These are phyloP conservation scores for Cyclargus thomasi DNA, from an alignment of 1,140 invertebrate genomes.

Conservation along the genomic window DNA sequence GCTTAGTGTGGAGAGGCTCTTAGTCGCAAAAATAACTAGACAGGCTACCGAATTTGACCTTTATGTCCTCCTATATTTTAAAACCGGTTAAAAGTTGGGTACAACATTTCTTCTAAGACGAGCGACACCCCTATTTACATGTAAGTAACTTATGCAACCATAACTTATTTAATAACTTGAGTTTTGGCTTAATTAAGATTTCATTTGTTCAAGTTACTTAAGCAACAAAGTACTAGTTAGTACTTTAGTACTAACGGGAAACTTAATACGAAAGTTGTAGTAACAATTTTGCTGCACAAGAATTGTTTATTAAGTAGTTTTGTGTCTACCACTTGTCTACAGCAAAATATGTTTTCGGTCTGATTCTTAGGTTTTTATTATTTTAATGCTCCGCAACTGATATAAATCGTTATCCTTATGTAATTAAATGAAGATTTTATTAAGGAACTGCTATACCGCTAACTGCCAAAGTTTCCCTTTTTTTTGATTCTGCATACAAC, in stretches of 20 bases:
- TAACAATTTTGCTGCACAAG: neutral
- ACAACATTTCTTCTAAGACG: no score
- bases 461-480: no score
- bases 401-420: no score
- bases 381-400: neutral
- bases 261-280: neutral
- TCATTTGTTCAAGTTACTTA: neutral
- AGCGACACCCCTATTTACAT: neutral
- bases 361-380: neutral
- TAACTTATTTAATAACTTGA: conserved; percentile 4
- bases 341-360: neutral
- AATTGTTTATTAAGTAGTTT: neutral
- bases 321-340: neutral
- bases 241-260: neutral
- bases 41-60: no score
- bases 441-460: no score
- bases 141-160: neutral
- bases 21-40: no score
- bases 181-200: conserved; percentile 3
- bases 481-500: no score
- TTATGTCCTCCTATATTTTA: no score
- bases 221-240: neutral
- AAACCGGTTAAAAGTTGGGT: no score
- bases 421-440: no score
- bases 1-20: no score